Evolutionary conservation across 1,140 invertebrate species (phyloP).

Genomic region (Penaeus chinensis): DNA sequence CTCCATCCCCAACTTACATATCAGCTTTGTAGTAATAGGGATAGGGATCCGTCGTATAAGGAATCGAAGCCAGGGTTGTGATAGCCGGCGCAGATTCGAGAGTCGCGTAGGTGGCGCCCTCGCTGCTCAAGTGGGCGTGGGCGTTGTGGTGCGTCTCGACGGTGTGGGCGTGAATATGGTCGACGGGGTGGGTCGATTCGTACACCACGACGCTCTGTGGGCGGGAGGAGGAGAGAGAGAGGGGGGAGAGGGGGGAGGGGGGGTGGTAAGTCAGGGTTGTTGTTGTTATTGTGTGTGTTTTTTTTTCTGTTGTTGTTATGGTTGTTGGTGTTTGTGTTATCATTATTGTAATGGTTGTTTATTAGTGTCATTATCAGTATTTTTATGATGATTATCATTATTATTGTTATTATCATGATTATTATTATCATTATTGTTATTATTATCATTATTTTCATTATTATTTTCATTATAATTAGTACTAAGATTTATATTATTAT

Average conservation of each 20-base stretch:
- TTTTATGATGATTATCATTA: too few relatives aligned
- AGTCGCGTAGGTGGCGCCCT: slow-evolving; percentile 52
- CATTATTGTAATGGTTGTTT: too few relatives aligned
- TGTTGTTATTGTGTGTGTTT: too few relatives aligned
- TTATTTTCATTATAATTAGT: too few relatives aligned
- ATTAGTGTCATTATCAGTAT: too few relatives aligned
- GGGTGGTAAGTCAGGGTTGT: background rate
- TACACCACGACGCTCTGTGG: slow-evolving; percentile 53
- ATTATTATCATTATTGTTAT: too few relatives aligned
- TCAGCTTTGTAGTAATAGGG: slow-evolving; percentile 50
- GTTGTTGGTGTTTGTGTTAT: too few relatives aligned
- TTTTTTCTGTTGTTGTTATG: too few relatives aligned
- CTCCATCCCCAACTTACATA: slow-evolving; percentile 22
- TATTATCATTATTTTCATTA: too few relatives aligned
- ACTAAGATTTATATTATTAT: too few relatives aligned
- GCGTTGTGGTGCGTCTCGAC: slow-evolving; percentile 27
- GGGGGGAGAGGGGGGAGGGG: too few relatives aligned
- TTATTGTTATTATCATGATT: too few relatives aligned
- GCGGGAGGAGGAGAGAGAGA: background rate
- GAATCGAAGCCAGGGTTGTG: slow-evolving; percentile 40
- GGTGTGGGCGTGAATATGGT: slow-evolving; percentile 40
- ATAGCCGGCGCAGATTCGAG: slow-evolving; percentile 45
- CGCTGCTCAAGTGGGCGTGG: slow-evolving; percentile 48
- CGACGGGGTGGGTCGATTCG: slow-evolving; percentile 30
- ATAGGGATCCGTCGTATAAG: slow-evolving; percentile 37